Conservation (phyloP, 2,113 vertebrate species). For the Gobiocypris rarus region DNA sequence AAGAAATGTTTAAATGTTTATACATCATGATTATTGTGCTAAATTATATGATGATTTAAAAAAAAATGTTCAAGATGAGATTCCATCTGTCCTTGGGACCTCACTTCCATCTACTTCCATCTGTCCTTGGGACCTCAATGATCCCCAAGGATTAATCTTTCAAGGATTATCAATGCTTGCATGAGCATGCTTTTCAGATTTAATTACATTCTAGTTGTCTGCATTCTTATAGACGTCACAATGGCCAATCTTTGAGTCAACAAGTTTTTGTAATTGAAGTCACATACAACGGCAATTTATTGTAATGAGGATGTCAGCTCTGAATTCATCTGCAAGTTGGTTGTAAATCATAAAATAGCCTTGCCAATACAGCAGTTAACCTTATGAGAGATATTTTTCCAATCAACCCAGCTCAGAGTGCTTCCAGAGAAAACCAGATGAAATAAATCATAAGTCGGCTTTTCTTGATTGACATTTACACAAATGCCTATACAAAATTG, state of each 20-base stretch:
- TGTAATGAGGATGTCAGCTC: background rate
- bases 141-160: constrained; percentile 35
- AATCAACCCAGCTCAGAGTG: constrained; percentile 16
- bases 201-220: constrained; percentile 8
- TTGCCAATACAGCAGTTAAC: background rate
- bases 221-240: background rate
- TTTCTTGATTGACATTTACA: constrained; percentile 46
- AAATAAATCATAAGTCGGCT: constrained; percentile 50
- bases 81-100: constrained; percentile 39
- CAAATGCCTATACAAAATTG: constrained; percentile 25
- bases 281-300: background rate
- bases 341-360: background rate
- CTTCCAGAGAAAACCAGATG: constrained; percentile 34
- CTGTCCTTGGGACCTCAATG: constrained; percentile 34
- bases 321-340: background rate
- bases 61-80: background rate
- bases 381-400: background rate
- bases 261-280: background rate
- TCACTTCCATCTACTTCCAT: constrained; percentile 32
- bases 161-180: constrained; percentile 39
- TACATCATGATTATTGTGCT: background rate
- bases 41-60: too few relatives aligned
- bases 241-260: background rate
- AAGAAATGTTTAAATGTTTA: background rate
- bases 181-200: constrained; percentile 31